Base-by-base conservation (phyloP, 2,888 invertebrate species). In the Pollenia angustigena region DNA sequence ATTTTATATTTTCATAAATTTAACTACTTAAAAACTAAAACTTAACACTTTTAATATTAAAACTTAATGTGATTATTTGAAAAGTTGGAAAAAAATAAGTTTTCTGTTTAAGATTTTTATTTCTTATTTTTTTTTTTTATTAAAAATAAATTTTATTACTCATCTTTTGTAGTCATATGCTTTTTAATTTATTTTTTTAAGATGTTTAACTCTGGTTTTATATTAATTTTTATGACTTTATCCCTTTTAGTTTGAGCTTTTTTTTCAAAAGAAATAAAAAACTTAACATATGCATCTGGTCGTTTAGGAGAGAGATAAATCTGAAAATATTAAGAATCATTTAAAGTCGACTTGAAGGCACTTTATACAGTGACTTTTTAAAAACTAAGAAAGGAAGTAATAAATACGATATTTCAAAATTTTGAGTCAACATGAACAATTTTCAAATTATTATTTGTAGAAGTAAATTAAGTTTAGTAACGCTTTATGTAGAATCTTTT, bases 171-270 rank as follows among this genome's bases (percentile, higher is more conserved):
- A 62, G 50, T 80, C 62, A 52, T 18, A 52, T 64, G 10, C 40
- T 52, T 83, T 58, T 54, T 71, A n/a, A 40, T 72, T 42, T 48
- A n/a, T 16, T 50, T 44, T 0, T 46, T 46, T 46, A 64, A 50
- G 7, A 16, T 48, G 14, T 42, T 40, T 74, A 6, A 11, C 64
- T n/a, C 18, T 56, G 48, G 48, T 58, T 48, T 66, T 54, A 16
- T 64, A 75, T 86, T 81, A 54, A 76, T 44, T 81, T 83, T 86
- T 86, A 83, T 81, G 83, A 86, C 86, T 86, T 86, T 83, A 83
- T 86, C 58, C 71, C 74, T 76, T 82, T 69, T 48, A 0, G n/a
- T 71, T 72, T 50, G 69, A 74, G 60, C 48, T 82, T 68, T 62
- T 14, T 32, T 32, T 32, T 32, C 32, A 18, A 14, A 40, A 40